Evolutionary conservation across 2,797 vertebrate species (phyloP).

Genomic region (Silurus lanzhouensis): DNA sequence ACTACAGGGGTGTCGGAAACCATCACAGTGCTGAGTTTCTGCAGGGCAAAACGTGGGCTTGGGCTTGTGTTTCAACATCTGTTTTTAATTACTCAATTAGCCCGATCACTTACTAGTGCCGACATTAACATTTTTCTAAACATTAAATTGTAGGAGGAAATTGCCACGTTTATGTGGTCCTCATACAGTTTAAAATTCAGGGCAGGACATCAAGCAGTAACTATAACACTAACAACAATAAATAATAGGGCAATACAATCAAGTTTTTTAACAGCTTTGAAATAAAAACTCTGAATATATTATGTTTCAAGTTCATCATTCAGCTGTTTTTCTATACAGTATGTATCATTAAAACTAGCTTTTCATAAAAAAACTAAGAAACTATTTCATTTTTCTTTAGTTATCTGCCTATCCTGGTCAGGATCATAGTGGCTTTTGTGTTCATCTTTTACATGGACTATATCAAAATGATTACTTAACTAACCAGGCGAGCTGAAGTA

Average conservation of each 20-base stretch:
- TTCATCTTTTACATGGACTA: slow-evolving; percentile 63
- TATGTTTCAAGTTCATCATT: not conserved
- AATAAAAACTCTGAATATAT: not conserved
- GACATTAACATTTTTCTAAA: slow-evolving; percentile 74
- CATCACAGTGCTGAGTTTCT: slow-evolving; percentile 76
- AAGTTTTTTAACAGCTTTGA: not conserved
- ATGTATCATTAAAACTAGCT: no score
- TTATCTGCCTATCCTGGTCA: not conserved
- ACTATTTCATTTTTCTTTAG: not conserved
- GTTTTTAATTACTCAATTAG: slow-evolving; percentile 86
- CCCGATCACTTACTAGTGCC: slow-evolving; percentile 77
- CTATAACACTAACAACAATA: not conserved
- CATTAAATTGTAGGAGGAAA: slow-evolving; percentile 74
- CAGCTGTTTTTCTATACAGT: not conserved
- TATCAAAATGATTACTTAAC: slow-evolving; percentile 79
- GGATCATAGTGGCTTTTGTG: no score
- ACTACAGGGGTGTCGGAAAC: slow-evolving; percentile 80
- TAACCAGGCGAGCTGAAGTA: slow-evolving; percentile 80
- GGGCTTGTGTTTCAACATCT: slow-evolving; percentile 79
- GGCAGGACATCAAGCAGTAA: not conserved
- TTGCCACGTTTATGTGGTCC: not conserved
- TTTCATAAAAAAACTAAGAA: not conserved
- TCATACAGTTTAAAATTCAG: not conserved
- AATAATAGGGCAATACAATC: not conserved
- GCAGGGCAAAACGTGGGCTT: slow-evolving; percentile 73